Evolutionary conservation across 2,113 vertebrate genomes (phyloP).

Genomic region (Empidonax traillii): DNA sequence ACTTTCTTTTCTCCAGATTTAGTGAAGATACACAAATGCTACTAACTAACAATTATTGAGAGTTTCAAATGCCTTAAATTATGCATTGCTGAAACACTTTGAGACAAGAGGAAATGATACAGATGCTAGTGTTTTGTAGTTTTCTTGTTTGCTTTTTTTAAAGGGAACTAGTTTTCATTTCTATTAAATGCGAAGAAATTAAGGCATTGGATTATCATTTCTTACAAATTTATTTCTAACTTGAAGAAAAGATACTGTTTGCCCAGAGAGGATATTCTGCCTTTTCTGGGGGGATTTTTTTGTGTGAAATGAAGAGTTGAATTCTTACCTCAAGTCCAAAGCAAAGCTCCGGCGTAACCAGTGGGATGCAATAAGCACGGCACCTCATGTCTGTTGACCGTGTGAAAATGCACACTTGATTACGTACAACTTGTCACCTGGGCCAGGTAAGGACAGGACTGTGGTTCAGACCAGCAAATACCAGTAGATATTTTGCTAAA

Average conservation of each 20-base stretch:
- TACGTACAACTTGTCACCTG: neutral
- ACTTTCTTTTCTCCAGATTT: neutral
- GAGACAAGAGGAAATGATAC: neutral
- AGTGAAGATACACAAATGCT: neutral
- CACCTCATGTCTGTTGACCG: neutral
- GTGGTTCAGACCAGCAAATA: neutral
- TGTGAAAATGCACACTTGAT: neutral
- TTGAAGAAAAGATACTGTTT: neutral
- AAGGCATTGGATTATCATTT: neutral
- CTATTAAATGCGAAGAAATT: neutral
- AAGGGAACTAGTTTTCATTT: neutral
- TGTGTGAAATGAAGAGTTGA: neutral
- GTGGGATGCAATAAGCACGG: neutral
- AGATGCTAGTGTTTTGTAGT: neutral
- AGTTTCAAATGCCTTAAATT: neutral
- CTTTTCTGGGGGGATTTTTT: fast-evolving
- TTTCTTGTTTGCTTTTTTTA: neutral
- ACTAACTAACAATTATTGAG: neutral
- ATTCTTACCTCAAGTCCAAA: neutral
- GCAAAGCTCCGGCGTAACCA: neutral
- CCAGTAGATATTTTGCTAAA: neutral
- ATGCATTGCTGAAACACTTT: neutral
- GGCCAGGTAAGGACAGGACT: neutral
- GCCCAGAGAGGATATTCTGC: neutral
- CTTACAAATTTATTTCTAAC: neutral